These are phyloP conservation scores for Horisme vitalbata DNA, from an alignment of 2,888 invertebrate species.

Conservation along the genomic window DNA sequence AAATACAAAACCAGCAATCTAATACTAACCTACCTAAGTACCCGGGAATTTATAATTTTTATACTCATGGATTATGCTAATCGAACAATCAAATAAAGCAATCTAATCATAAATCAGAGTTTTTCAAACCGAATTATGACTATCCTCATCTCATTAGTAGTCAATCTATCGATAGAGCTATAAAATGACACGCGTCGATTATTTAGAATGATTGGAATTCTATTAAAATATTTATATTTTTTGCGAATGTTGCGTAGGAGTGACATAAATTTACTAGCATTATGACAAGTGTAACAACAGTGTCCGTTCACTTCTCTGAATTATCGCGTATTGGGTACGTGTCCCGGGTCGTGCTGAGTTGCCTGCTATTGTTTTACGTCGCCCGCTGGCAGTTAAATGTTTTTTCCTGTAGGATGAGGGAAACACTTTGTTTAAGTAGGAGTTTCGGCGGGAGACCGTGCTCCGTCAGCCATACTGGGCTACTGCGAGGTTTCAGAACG, in stretches of 20 bases:
- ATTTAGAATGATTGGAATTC: slow-evolving; percentile 44
- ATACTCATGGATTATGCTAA: slow-evolving; percentile 51
- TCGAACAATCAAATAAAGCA: slow-evolving; percentile 39
- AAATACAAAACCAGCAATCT: too few relatives aligned
- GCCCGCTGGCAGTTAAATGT: slow-evolving; percentile 46
- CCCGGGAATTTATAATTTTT: slow-evolving; percentile 17
- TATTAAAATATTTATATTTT: slow-evolving; percentile 47
- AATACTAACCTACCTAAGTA: too few relatives aligned
- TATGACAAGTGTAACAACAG: slow-evolving; percentile 45
- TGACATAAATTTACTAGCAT: slow-evolving; percentile 55
- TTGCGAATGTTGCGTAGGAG: slow-evolving; percentile 49
- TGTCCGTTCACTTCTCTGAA: slow-evolving; percentile 45
- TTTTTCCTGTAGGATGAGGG: slow-evolving; percentile 34
- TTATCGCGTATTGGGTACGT: slow-evolving; percentile 37
- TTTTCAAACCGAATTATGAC: slow-evolving; percentile 51
- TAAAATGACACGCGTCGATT: slow-evolving; percentile 42
- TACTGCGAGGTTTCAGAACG: slow-evolving; percentile 64
- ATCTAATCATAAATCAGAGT: slow-evolving; percentile 48
- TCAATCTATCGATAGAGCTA: slow-evolving; percentile 48
- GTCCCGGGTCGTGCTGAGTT: slow-evolving; percentile 37
- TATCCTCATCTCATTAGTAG: slow-evolving; percentile 50
- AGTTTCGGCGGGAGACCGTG: slow-evolving; percentile 38
- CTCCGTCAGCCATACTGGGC: slow-evolving; percentile 65
- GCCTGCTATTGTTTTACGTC: slow-evolving; percentile 51
- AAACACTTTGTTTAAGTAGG: slow-evolving; percentile 52